Percentiles rank a stretch among this genome's conserved stretches.
Evolutionary conservation across 2,797 vertebrate species (phyloP).

Genomic region (Microtus californicus): DNA sequence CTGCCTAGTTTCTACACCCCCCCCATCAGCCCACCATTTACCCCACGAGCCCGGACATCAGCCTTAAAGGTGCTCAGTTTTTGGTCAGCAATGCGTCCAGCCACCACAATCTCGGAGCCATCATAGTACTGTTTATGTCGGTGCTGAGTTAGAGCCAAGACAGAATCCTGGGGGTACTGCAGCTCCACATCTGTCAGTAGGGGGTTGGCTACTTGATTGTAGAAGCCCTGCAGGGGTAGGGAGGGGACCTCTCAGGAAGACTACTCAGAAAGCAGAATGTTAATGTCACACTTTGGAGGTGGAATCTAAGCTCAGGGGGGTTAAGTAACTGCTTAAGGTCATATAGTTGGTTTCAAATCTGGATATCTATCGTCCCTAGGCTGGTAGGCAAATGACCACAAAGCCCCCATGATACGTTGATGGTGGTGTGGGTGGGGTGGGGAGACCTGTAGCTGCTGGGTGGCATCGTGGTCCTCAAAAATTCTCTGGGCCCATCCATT

Average conservation of each 20-base stretch:
- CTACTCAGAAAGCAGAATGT: background rate
- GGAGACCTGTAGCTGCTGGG: conserved; percentile 93
- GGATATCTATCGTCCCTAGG: background rate
- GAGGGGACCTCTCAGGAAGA: background rate
- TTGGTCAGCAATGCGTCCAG: conserved; percentile 90
- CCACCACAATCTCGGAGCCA: conserved; percentile 95
- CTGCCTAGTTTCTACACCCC: background rate
- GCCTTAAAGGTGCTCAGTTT: conserved; percentile 88
- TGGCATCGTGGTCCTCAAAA: conserved; percentile 94
- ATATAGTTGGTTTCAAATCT: background rate
- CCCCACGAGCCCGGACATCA: conserved; percentile 91
- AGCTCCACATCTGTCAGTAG: conserved; percentile 92
- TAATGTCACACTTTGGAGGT: background rate
- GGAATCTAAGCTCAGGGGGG: background rate
- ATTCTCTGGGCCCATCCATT: conserved; percentile 93
- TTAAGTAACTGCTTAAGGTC: background rate
- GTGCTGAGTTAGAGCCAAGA: conserved; percentile 90
- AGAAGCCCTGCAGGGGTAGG: conserved; percentile 91
- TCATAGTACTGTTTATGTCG: conserved; percentile 92
- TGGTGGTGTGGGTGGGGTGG: rapidly evolving
- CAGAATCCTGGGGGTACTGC: conserved; percentile 90
- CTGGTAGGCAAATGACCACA: background rate
- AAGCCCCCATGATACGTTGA: background rate
- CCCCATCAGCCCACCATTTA: conserved; percentile 82
- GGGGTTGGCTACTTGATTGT: conserved; percentile 92